A percentile compares a stretch with the other conserved stretches of the same genome.
phyloP scores from a whole-genome alignment of 2,888 invertebrate species.

The Idaea straminata region DNA sequence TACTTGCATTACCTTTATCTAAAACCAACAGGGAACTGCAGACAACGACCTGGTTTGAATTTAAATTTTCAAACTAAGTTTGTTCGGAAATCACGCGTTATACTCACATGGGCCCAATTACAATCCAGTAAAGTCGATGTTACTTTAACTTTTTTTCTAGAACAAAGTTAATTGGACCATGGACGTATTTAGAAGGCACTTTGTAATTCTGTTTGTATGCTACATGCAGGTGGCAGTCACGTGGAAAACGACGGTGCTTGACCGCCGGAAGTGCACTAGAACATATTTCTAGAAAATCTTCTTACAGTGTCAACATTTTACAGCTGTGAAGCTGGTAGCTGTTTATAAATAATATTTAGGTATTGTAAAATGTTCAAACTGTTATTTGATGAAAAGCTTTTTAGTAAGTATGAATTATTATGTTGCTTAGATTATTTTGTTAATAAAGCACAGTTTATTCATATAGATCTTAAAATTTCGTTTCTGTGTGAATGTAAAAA shows the following conservation, averaged over 20 bases:
- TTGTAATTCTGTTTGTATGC: constrained; percentile 53
- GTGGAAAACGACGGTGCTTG: constrained; percentile 48
- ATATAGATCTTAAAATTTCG: no score
- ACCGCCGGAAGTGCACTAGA: constrained; percentile 10
- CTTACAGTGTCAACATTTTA: neutral
- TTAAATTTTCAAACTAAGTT: constrained; percentile 51
- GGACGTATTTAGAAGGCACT: constrained; percentile 43
- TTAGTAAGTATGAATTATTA: no score
- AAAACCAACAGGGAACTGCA: constrained; percentile 42
- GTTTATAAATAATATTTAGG: no score
- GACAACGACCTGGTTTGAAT: constrained; percentile 45
- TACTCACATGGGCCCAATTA: constrained; percentile 41
- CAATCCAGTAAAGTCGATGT: no score
- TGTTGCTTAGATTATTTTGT: no score
- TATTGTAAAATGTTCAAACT: no score
- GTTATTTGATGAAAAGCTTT: no score
- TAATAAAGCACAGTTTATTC: no score
- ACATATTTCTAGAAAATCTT: neutral
- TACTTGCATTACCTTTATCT: constrained; percentile 45
- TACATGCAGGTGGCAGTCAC: constrained; percentile 40
- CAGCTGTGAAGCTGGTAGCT: constrained; percentile 15
- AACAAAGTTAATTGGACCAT: constrained; percentile 47
- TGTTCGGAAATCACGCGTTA: constrained; percentile 45
- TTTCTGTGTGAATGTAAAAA: constrained; percentile 14
- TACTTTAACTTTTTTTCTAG: constrained; percentile 32